Evolutionary conservation across 1,140 invertebrate species (phyloP), one percentile per base, ranked within the genome.

Genomic region (Camponotus floridanus): DNA sequence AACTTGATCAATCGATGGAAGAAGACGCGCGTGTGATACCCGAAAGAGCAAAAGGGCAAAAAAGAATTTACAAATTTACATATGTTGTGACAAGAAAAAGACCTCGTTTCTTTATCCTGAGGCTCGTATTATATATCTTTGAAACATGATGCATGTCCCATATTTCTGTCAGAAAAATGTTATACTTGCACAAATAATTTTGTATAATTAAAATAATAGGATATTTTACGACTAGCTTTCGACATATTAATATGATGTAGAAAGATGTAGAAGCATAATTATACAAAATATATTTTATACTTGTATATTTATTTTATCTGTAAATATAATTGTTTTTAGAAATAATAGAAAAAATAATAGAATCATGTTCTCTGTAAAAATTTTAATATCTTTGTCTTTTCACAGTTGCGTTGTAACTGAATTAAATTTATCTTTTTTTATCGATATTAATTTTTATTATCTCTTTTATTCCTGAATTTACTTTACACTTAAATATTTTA

Each of bases 271-370:
- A 65, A 59, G 36, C 13, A 36, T 6, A 59, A 48, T 65, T 45
- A 76, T 42, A 76, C 3, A 64, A 6, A 42, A 76, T 42, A 76
- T 42, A 33, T 61, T 2, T 45, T 9, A 21, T 0, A 8, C 42
- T 18, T 62, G 2, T 74, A 36, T 55, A 57, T 74, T 36, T 62
- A 61, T 76, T 76, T 42, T 26, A 42, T 39, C 15, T 42, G 13
- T 1, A 62, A 62, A 31, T 62, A 76, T 6, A 57, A 42, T 62
- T 57, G 9, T 76, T 76, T 11, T 6, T n/a, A 74, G 31, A 36
- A 36, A 1, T 15, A 61, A 59, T 39, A 39, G 21, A 26, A 26
- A 62, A 15, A 2, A 64, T 78, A 78, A 48, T 9, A 18, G 7
- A 48, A 45, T 62, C 5, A 55, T 4, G 31, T 73, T 73, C 9